Base-by-base conservation (phyloP, 2,797 vertebrate genomes). In the Eptatretus atami region DNA sequence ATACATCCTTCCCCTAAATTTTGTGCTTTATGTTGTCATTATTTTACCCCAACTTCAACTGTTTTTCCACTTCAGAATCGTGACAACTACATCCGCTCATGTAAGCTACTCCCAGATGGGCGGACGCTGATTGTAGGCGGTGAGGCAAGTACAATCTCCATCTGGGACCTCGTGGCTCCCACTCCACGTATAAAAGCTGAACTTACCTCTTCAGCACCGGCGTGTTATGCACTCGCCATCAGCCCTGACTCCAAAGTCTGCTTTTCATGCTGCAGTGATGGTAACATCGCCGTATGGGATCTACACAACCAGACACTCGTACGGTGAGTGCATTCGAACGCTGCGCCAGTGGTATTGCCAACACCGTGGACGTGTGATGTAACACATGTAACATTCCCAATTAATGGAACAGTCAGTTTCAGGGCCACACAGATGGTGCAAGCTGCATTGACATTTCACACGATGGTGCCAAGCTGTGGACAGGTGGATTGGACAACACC, bases 271-370 rank as follows among this genome's bases (percentile, higher is more conserved):
- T 93, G 86, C 79, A 86, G 82, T 0, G 86, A 93, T 1, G 86
- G 86, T 63, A 93, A 93, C 77, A 88, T 93, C 11, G 86, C 85
- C 0, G 86, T 93, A 63, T 93, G 86, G 86, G 86, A 93, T 71
- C 81, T 44, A 44, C 31, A 44, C 31, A 44, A 44, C 31, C 31
- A 44, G 31, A 44, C 31, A 44, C 31, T 44, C 87, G 66, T 86
- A 93, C 69, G 31, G 31, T 44, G 31, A 44, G 31, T 44, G 31
- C 6, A 44, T 8, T 44, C 31, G 6, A 44, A 44, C 6, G 31
- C 31, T 44, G 6, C 6, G 31, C 31, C 6, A 44, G 31, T 44
- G 6, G 31, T 44, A 44, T 44, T 44, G 31, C 31, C 31, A 44
- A 44, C 31, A 44, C 6, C 31, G 4, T 44, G 4, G 31, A 44